Evolutionary conservation across 2,113 vertebrate genomes (phyloP).

Genomic region (Aptenodytes patagonicus): DNA sequence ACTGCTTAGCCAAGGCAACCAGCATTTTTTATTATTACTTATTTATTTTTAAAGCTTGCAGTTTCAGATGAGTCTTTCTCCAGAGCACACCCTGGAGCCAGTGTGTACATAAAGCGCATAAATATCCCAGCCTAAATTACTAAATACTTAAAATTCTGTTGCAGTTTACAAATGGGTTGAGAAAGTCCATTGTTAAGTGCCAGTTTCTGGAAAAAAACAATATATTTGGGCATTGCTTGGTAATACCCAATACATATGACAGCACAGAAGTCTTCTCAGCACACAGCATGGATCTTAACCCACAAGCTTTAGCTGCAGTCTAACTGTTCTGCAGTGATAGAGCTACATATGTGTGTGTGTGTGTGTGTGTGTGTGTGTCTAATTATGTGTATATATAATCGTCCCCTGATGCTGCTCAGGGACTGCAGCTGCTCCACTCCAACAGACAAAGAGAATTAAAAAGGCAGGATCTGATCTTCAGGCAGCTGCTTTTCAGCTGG

Average conservation of each 20-base stretch:
- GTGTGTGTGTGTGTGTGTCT: neutral
- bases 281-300: neutral
- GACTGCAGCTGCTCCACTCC: neutral
- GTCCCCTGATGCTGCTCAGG: rapidly evolving
- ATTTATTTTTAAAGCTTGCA: neutral
- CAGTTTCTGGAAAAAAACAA: neutral
- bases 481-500: neutral
- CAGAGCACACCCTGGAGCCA: neutral
- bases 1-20: neutral
- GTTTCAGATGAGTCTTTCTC: neutral
- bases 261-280: neutral
- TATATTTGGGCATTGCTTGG: neutral
- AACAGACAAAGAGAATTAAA: neutral
- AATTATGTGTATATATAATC: neutral
- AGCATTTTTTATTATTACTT: neutral
- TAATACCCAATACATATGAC: neutral
- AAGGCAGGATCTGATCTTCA: neutral
- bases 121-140: neutral
- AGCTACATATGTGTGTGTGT: neutral
- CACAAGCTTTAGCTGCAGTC: neutral
- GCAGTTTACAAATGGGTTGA: neutral
- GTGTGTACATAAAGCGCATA: neutral
- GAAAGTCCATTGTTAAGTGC: neutral
- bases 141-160: neutral
- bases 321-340: neutral